Percentiles rank a stretch among this genome's conserved stretches.
phyloP scores from a whole-genome alignment of 2,113 vertebrate genomes.

The Phalacrocorax carbo region DNA sequence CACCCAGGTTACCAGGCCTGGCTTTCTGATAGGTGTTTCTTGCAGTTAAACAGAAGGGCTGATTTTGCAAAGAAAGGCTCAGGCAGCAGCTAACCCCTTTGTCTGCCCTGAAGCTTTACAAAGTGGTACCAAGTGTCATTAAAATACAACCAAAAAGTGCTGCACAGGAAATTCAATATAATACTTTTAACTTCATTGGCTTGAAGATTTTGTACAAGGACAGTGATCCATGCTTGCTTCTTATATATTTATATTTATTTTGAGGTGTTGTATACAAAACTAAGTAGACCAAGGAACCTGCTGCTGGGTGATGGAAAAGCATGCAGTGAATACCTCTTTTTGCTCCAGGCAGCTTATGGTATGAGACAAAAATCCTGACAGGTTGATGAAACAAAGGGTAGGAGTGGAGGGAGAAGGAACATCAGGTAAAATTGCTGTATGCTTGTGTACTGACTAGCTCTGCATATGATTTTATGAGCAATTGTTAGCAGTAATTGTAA shows the following conservation, averaged over 20 bases:
- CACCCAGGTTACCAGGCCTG: background rate
- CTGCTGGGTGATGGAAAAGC: background rate
- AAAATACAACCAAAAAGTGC: background rate
- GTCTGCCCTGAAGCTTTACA: constrained; percentile 17
- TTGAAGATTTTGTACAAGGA: background rate
- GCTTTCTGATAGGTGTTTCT: background rate
- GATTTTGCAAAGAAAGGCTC: background rate
- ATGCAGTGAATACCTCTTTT: background rate
- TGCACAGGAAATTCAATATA: background rate
- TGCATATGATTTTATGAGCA: background rate
- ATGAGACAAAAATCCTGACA: background rate
- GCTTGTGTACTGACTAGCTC: background rate
- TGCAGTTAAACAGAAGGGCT: background rate
- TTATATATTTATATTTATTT: background rate
- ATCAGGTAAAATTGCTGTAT: background rate
- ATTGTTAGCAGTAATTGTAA: background rate
- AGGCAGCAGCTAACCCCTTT: constrained; percentile 1
- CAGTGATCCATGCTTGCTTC: background rate
- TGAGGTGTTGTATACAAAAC: background rate
- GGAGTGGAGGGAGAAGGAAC: background rate
- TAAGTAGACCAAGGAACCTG: background rate
- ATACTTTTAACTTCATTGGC: background rate
- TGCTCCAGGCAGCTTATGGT: background rate
- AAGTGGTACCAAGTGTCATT: background rate
- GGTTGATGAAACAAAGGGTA: background rate